Conservation (phyloP, 2,888 invertebrate species). For the Junonia oenone region DNA sequence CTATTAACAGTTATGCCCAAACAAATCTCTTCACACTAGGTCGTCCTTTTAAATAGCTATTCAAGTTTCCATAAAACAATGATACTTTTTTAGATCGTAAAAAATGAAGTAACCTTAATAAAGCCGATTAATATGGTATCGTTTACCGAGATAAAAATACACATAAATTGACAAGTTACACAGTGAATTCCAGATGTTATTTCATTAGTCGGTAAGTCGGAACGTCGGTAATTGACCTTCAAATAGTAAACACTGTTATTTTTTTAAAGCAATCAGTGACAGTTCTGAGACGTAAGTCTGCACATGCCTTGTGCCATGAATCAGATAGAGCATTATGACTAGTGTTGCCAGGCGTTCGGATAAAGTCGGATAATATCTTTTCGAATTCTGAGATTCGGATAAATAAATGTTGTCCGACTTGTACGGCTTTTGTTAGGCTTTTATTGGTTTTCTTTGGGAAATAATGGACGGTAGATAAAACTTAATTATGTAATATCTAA, state of each 20-base stretch:
- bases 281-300: constrained; percentile 16
- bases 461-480: too few relatives aligned
- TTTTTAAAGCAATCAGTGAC: constrained; percentile 18
- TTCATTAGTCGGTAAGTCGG: not conserved
- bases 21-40: too few relatives aligned
- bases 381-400: too few relatives aligned
- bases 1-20: too few relatives aligned
- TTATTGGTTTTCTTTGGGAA: too few relatives aligned
- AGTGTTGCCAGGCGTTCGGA: too few relatives aligned
- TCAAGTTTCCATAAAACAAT: not conserved
- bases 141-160: not conserved
- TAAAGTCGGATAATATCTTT: too few relatives aligned
- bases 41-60: too few relatives aligned
- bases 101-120: too few relatives aligned
- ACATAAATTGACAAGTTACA: not conserved
- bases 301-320: constrained; percentile 33
- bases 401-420: too few relatives aligned
- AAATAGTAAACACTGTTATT: not conserved
- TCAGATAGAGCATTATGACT: constrained; percentile 37
- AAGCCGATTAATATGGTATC: not conserved
- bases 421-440: too few relatives aligned
- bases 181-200: not conserved
- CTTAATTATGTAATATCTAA: too few relatives aligned
- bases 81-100: not conserved
- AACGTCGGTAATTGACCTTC: not conserved